Percentiles rank a stretch among this genome's conserved stretches.
These are phyloP conservation scores for Carcharodon carcharias DNA, from an alignment of 2,797 vertebrate species.

Conservation along the genomic window DNA sequence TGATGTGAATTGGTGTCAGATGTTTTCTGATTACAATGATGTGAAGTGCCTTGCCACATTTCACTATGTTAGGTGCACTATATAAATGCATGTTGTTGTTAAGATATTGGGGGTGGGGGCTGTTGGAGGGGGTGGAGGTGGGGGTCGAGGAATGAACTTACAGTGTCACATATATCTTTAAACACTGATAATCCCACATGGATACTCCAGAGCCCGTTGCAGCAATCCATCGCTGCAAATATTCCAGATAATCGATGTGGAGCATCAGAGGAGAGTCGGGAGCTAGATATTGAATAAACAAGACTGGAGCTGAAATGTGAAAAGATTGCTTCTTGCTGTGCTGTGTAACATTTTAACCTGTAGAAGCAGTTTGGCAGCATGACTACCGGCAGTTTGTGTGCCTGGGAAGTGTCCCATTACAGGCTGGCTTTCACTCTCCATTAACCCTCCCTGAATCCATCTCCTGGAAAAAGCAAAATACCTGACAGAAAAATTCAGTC, in stretches of 20 bases:
- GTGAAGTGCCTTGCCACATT: neutral
- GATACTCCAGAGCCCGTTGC: neutral
- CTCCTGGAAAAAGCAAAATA: neutral
- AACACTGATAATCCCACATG: too few relatives aligned
- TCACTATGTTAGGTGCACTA: neutral
- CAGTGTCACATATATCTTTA: too few relatives aligned
- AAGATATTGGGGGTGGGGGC: neutral
- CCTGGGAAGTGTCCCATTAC: neutral
- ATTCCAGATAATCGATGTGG: too few relatives aligned
- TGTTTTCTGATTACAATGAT: neutral
- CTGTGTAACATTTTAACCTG: neutral
- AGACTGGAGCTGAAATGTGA: neutral
- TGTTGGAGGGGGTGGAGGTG: too few relatives aligned
- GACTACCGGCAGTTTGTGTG: neutral
- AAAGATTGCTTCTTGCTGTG: neutral
- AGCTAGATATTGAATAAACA: too few relatives aligned
- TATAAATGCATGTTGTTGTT: neutral
- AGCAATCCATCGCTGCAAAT: neutral
- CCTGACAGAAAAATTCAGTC: neutral
- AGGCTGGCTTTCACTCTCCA: neutral
- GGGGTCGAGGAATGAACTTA: too few relatives aligned
- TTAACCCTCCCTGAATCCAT: neutral
- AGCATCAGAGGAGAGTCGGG: too few relatives aligned
- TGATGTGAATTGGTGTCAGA: neutral
- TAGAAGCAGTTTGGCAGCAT: neutral